A percentile compares a stretch with the other conserved stretches of the same genome.
Conservation (phyloP, 1,140 invertebrate genomes). For the Artemia franciscana region DNA sequence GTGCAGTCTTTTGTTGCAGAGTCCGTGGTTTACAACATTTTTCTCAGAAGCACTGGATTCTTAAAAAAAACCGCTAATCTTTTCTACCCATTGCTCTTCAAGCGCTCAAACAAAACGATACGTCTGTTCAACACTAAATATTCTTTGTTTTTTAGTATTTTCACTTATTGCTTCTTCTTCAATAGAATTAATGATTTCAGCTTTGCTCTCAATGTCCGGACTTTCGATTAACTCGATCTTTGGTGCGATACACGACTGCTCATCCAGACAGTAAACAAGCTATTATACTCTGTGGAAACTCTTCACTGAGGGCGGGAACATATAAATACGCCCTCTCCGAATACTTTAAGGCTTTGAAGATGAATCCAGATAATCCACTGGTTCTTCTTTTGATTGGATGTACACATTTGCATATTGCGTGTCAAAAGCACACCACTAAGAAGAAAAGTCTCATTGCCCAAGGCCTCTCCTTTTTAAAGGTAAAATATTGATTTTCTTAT, state of each 20-base stretch:
- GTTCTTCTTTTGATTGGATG: neutral
- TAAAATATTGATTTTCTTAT: no score
- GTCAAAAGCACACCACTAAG: neutral
- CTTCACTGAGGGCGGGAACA: neutral
- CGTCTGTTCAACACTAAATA: no score
- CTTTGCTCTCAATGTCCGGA: neutral
- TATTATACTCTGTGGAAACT: neutral
- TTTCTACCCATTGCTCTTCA: no score
- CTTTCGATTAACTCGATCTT: neutral
- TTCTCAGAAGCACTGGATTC: no score
- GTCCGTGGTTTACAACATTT: no score
- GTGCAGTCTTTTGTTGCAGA: no score
- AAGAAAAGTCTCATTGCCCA: neutral
- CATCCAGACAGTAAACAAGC: neutral
- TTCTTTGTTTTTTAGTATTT: no score
- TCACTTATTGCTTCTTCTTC: no score
- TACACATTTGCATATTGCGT: neutral
- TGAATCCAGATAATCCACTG: neutral
- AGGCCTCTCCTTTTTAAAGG: neutral
- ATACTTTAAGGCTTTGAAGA: neutral
- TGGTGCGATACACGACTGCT: neutral
- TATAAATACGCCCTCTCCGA: neutral
- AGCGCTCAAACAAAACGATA: no score
- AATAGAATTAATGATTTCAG: no score
- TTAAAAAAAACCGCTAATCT: no score